A percentile compares a stretch with the other conserved stretches of the same genome.
Conservation (phyloP, 1,140 invertebrate species). For the Harlomillsia oculata region DNA sequence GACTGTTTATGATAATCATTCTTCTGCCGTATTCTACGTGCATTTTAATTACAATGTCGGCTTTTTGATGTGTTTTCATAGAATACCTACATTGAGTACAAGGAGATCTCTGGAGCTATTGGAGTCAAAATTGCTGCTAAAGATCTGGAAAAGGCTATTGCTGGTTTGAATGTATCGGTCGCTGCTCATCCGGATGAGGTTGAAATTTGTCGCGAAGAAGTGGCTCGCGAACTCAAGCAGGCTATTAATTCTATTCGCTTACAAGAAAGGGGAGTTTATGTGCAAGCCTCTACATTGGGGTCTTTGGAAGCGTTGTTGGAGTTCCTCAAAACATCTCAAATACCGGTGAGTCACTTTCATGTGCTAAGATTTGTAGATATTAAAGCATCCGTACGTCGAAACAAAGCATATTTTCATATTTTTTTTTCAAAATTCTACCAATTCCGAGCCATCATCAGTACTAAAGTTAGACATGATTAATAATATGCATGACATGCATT, state of each 20-base stretch:
- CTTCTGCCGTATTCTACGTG: background rate
- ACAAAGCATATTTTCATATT: too few relatives aligned
- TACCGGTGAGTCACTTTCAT: conserved; percentile 63
- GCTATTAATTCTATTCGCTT: conserved; percentile 87
- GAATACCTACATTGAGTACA: conserved; percentile 92
- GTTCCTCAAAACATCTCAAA: conserved; percentile 88
- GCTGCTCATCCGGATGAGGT: conserved; percentile 89
- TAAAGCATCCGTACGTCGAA: background rate
- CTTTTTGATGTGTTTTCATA: conserved; percentile 41
- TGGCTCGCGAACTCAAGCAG: conserved; percentile 67
- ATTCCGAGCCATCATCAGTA: too few relatives aligned
- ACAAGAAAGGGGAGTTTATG: conserved; percentile 87
- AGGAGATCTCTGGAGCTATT: conserved; percentile 89
- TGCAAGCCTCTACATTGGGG: conserved; percentile 96
- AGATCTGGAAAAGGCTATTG: conserved; percentile 94
- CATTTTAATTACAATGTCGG: background rate
- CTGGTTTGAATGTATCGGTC: conserved; percentile 76
- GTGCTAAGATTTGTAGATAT: background rate
- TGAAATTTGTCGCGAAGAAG: conserved; percentile 72
- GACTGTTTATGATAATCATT: background rate
- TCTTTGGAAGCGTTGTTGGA: conserved; percentile 95
- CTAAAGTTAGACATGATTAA: too few relatives aligned
- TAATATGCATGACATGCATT: too few relatives aligned
- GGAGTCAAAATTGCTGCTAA: conserved; percentile 98
- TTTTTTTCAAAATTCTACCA: too few relatives aligned